Percentiles rank a stretch among this genome's conserved stretches.
Conservation (phyloP, 2,888 invertebrate species). For the Oxyscelio sp. region DNA sequence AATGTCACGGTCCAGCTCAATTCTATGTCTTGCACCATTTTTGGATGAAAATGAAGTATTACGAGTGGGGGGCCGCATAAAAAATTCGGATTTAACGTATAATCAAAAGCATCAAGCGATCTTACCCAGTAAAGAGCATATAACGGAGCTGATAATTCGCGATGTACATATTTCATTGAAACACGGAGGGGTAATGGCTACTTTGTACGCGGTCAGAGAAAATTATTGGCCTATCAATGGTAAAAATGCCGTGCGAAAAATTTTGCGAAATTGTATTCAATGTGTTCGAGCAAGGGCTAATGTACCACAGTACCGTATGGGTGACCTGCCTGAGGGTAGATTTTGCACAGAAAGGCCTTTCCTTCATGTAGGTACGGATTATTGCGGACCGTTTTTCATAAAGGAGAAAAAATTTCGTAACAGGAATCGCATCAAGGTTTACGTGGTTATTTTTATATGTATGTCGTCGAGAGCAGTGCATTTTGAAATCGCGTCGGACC, state of each 20-base stretch:
- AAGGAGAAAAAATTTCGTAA: conserved; percentile 14
- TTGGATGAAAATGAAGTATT: not conserved
- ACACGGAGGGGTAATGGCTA: not conserved
- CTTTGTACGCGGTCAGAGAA: not conserved
- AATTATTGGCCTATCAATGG: no score
- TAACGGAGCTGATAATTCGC: not conserved
- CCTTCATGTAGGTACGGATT: conserved; percentile 12
- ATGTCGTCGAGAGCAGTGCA: conserved; percentile 81
- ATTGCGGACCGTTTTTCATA: conserved; percentile 3
- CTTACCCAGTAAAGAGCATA: not conserved
- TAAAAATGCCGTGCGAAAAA: no score
- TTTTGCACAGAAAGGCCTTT: conserved; percentile 69
- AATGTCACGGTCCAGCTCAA: conserved; percentile 6
- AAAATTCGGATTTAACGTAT: conserved; percentile 11
- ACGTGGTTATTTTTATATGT: conserved; percentile 66
- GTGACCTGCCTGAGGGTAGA: not conserved
- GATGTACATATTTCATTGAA: not conserved
- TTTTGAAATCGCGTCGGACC: conserved; percentile 80
- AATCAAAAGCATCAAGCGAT: conserved; percentile 3
- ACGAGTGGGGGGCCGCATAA: conserved; percentile 14
- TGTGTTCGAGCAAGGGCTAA: not conserved
- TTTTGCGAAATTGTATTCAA: not conserved
- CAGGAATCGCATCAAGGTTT: not conserved
- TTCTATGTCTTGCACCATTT: conserved; percentile 18
- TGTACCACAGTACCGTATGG: not conserved